Evolutionary conservation across 2,797 vertebrate genomes (phyloP).

Genomic region (Acanthornis magna): DNA sequence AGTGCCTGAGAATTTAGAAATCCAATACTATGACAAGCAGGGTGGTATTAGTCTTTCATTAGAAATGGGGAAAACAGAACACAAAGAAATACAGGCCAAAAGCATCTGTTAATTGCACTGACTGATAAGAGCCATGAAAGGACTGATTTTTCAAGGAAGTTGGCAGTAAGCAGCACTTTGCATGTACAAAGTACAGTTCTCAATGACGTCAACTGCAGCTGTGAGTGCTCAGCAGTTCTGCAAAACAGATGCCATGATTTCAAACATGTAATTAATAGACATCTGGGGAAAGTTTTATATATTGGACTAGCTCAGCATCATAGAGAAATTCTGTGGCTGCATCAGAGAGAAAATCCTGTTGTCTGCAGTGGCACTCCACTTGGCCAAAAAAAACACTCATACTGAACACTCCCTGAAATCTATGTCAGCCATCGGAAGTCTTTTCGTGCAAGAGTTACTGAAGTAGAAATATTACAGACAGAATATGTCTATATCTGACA

Average conservation of each 20-base stretch:
- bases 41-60: neutral
- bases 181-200: neutral
- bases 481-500: neutral
- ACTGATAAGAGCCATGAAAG: neutral
- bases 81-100: neutral
- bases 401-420: neutral
- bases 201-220: slow-evolving; percentile 33
- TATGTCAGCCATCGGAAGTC: neutral
- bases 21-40: neutral
- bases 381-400: neutral
- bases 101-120: neutral
- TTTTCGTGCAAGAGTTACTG: neutral
- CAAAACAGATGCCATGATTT: neutral
- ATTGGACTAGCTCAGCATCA: neutral
- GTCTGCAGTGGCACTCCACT: neutral
- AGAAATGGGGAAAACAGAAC: neutral
- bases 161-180: neutral
- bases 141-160: slow-evolving; percentile 14
- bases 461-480: neutral
- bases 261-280: neutral
- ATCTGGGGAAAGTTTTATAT: neutral
- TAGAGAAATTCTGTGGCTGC: neutral
- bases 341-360: neutral
- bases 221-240: slow-evolving; percentile 29
- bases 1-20: neutral